Base-by-base conservation (phyloP, 2,888 invertebrate species). In the Parnassius mnemosyne region DNA sequence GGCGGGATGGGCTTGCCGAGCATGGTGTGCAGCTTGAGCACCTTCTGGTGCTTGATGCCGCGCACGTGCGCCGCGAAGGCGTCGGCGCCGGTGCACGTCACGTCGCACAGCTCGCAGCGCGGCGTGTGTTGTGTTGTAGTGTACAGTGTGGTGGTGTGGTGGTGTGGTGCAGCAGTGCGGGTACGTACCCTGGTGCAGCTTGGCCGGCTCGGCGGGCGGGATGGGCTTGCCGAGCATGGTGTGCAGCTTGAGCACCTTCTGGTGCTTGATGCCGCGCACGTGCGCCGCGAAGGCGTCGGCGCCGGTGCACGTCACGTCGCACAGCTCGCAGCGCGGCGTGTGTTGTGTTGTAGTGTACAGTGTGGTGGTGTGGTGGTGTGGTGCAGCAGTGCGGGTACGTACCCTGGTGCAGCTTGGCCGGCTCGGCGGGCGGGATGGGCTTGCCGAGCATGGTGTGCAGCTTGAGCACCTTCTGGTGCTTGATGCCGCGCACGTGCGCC, bases 261-360 rank as follows among this genome's bases (percentile, higher is more conserved):
- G 98, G 92, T 99, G 99, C 87, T 99, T 99, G 71, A 98, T 96
- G 66, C 99, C 99, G 65, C 98, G 94, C 72, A 99, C 97, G 89
- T 99, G 99, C 53, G 98, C 98, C 50, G 98, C 98, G 91, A 99
- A 99, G 0, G 99, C 99, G 92, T 99, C 99, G 61, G 97, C 96
- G 61, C 99, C 99, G 11, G 99, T 99, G 89, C 99, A 99, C 11
- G 98, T 98, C 10, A 99, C 98, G 92, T 99, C 98, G 78, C 99
- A 99, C 65, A 99, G 93, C 86, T 99, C 99, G 90, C 99, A 99
- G 70, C 98, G 95, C 76, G 98, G 83, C 92, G 94, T n/a, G n/a
- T n/a, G n/a, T n/a, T n/a, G n/a, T n/a, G n/a, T n/a, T n/a, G n/a
- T n/a, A n/a, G n/a, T n/a, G n/a, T n/a, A n/a, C n/a, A n/a, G n/a